Conservation (phyloP, 2,888 invertebrate species). For the Drosophila rubida region DNA sequence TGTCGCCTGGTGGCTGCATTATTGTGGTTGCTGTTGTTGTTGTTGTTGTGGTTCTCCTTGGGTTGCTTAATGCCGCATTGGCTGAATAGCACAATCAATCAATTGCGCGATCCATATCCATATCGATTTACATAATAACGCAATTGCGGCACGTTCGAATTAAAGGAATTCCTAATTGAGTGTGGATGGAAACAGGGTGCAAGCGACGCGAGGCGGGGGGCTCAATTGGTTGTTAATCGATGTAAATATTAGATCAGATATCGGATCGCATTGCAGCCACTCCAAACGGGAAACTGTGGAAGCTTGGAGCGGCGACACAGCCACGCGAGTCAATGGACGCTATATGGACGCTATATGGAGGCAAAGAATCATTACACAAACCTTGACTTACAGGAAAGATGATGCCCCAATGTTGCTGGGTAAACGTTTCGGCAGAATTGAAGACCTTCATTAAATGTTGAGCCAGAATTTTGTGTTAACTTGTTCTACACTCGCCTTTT, state of each 20-base stretch:
- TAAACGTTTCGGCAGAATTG: constrained; percentile 65
- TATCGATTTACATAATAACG: constrained; percentile 78
- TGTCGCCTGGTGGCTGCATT: constrained; percentile 21
- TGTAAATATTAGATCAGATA: constrained; percentile 23
- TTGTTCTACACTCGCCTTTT: constrained; percentile 75
- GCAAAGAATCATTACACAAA: constrained; percentile 42
- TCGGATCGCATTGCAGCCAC: too few species aligned
- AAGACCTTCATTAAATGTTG: constrained; percentile 76
- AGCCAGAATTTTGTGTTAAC: constrained; percentile 70
- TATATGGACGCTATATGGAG: constrained; percentile 40
- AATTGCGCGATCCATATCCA: constrained; percentile 65
- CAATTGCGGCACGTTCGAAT: constrained; percentile 68
- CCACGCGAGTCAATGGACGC: constrained; percentile 47
- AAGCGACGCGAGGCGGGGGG: background rate
- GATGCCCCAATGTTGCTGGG: constrained; percentile 24
- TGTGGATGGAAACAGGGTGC: constrained; percentile 3
- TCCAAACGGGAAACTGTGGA: background rate
- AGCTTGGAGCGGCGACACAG: background rate
- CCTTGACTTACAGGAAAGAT: constrained; percentile 21
- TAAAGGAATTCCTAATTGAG: constrained; percentile 28
- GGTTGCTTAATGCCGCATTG: constrained; percentile 58
- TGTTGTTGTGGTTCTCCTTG: constrained; percentile 19
- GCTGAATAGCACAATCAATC: constrained; percentile 76
- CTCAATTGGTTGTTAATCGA: constrained; percentile 5
- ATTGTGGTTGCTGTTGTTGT: constrained; percentile 15